Base-by-base conservation (phyloP, 2,888 invertebrate species). In the Lasius fuliginosus region DNA sequence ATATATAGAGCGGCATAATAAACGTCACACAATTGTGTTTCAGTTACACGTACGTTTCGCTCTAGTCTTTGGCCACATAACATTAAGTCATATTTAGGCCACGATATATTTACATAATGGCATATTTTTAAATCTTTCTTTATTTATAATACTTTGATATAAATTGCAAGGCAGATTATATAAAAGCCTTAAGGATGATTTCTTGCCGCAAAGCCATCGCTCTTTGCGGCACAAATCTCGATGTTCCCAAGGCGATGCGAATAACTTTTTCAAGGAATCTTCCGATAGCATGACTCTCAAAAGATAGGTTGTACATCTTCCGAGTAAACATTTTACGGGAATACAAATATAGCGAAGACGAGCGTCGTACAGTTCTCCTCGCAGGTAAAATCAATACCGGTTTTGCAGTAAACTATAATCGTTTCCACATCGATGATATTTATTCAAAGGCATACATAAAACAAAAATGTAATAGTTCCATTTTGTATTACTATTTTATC, bases 171-270 rank as follows among this genome's bases (percentile, higher is more conserved):
- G 73, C 42, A 42, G 33, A 40, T 69, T 77, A 69, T 30, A 69
- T 42, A 27, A 58, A 46, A 71, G 58, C 58, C 33, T 73, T 73
- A 79, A 73, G 73, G 58, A 42, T 79, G 79, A 79, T 79, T 79
- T 79, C 79, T 79, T 73, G 74, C 77, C 30, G 42, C n/a, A 30
- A 77, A 77, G 30, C 56, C 58, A 79, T 71, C 79, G 42, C 42
- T 79, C 79, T 79, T 79, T 69, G 71, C 73, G 5, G n/a, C 56
- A 33, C 11, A 42, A 15, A 79, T 79, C 73, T 79, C 73, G 73
- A 79, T 58, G 42, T n/a, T 79, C 73, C 73, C 79, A 73, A 58
- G 79, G 18, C 79, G 79, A 79, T 60, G 74, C 30, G 79, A 73
- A 58, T 73, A 79, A 58, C 79, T 79, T 79, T 73, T 79, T 79